A percentile compares a stretch with the other conserved stretches of the same genome.
Conservation (phyloP, 2,888 invertebrate genomes). For the Malachius bipustulatus region DNA sequence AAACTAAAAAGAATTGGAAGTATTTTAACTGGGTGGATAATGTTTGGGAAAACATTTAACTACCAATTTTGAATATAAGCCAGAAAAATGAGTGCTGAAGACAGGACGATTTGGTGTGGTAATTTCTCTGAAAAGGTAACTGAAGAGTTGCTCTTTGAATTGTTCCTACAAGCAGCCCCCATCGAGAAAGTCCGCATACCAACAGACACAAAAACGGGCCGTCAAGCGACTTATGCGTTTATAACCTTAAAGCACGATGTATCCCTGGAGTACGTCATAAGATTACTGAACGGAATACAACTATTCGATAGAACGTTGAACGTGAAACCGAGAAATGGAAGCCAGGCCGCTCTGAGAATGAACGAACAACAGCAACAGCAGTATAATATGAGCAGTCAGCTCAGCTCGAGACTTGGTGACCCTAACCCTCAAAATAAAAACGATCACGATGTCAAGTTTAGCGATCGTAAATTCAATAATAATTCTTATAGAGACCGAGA, state of each 20-base stretch:
- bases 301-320: conserved; percentile 51
- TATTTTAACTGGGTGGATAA: too few species aligned
- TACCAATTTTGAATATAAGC: too few species aligned
- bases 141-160: conserved; percentile 70
- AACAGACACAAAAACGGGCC: conserved; percentile 55
- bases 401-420: too few species aligned
- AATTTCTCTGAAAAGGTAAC: conserved; percentile 67
- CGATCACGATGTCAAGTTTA: too few species aligned
- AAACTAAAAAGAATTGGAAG: too few species aligned
- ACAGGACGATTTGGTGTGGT: conserved; percentile 69
- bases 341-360: neutral
- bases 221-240: conserved; percentile 62
- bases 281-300: conserved; percentile 56
- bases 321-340: conserved; percentile 35
- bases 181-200: conserved; percentile 65
- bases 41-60: too few species aligned
- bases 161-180: conserved; percentile 79
- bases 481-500: too few species aligned
- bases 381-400: too few species aligned
- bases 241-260: conserved; percentile 62
- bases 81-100: conserved; percentile 40
- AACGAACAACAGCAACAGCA: neutral
- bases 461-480: too few species aligned
- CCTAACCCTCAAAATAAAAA: too few species aligned
- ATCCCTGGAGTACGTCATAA: conserved; percentile 66